phyloP scores from a whole-genome alignment of 2,113 vertebrate species.

The Brachionichthys hirsutus region DNA sequence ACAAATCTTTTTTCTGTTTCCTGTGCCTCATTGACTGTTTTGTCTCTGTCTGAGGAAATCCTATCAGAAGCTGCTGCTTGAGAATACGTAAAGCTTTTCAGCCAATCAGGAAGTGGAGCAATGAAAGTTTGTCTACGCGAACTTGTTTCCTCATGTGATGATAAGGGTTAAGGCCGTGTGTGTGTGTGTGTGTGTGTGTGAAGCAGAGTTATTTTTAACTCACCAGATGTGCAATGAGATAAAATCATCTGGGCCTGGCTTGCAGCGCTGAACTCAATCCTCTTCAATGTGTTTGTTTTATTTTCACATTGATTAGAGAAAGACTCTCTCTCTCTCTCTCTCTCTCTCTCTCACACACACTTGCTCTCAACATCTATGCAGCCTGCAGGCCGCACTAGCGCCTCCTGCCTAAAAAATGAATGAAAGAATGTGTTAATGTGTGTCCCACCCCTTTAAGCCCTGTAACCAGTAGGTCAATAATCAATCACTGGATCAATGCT shows the following conservation, averaged over 20 bases:
- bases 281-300: constrained; percentile 67
- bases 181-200: constrained; percentile 23
- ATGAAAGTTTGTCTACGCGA: constrained; percentile 59
- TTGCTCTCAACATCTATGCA: constrained; percentile 6
- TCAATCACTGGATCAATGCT: constrained; percentile 56
- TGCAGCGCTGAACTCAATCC: constrained; percentile 58
- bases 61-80: constrained; percentile 44
- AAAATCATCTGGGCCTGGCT: constrained; percentile 67
- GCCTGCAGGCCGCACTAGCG: constrained; percentile 34
- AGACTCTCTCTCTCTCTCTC: constrained; percentile 18
- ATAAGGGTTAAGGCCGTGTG: constrained; percentile 40
- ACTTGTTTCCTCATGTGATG: constrained; percentile 58
- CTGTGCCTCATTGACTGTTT: constrained; percentile 38
- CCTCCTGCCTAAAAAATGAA: constrained; percentile 42
- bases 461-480: constrained; percentile 64
- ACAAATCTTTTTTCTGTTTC: constrained; percentile 46
- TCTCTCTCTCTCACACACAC: constrained; percentile 5
- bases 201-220: constrained; percentile 68
- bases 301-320: constrained; percentile 59
- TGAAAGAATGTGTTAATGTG: constrained; percentile 49
- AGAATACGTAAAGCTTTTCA: constrained; percentile 44
- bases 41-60: constrained; percentile 59
- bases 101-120: constrained; percentile 60
- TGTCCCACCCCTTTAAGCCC: constrained; percentile 38
- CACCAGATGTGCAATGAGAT: constrained; percentile 71